Evolutionary conservation across 2,113 vertebrate genomes (phyloP).

Genomic region (Eulemur rufifrons): DNA sequence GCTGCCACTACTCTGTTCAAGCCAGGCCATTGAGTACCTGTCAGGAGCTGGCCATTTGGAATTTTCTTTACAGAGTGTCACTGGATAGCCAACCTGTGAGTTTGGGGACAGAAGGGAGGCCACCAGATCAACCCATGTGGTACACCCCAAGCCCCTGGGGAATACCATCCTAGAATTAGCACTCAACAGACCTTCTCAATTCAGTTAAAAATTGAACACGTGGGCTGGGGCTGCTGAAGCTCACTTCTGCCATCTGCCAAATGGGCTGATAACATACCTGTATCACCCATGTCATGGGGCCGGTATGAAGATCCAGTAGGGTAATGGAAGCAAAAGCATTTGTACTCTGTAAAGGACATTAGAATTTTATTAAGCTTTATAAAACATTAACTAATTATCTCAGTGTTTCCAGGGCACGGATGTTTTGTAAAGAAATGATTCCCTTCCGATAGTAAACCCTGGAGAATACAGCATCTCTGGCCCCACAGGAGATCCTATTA

Average conservation of each 20-base stretch:
- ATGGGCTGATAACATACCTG: not conserved
- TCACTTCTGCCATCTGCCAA: not conserved
- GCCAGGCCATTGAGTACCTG: not conserved
- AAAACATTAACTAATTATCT: not conserved
- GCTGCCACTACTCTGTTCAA: not conserved
- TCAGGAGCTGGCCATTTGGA: not conserved
- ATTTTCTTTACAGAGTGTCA: not conserved
- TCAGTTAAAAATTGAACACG: not conserved
- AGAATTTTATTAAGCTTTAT: slow-evolving; percentile 18
- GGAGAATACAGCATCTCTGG: not conserved
- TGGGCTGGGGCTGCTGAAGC: not conserved
- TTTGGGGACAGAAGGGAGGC: not conserved
- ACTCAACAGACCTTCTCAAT: not conserved
- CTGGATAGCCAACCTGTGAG: not conserved
- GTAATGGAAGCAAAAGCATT: too few species aligned
- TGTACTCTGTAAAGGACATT: not conserved
- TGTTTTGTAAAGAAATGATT: not conserved
- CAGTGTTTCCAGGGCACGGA: not conserved
- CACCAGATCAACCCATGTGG: not conserved
- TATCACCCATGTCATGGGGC: not conserved
- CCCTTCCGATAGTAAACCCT: not conserved
- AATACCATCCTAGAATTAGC: not conserved
- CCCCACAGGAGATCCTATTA: not conserved
- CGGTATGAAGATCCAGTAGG: not conserved
- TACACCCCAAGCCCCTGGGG: not conserved